Conservation (phyloP, 2,888 invertebrate genomes). For the Drosophila neutralis region DNA sequence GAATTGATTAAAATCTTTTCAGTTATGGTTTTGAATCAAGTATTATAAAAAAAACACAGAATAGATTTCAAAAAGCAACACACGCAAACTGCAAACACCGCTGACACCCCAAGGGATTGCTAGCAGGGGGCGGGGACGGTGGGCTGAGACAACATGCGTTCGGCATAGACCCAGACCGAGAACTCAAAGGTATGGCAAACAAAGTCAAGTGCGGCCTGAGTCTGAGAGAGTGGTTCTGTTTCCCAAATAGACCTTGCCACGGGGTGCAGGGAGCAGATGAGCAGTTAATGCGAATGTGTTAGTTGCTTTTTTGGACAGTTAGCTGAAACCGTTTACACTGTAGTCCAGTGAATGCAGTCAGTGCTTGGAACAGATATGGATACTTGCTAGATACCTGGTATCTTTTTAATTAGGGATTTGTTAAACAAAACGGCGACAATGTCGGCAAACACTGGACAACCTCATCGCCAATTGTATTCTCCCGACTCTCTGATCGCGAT, state of each 20-base stretch:
- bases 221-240: not conserved
- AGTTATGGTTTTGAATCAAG: constrained; percentile 39
- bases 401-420: constrained; percentile 77
- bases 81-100: constrained; percentile 28
- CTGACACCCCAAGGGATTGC: constrained; percentile 33
- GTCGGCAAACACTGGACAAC: constrained; percentile 49
- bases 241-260: constrained; percentile 7
- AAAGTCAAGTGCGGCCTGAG: constrained; percentile 65
- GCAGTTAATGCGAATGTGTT: not conserved
- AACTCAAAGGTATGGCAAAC: constrained; percentile 64
- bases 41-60: constrained; percentile 49
- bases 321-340: not conserved
- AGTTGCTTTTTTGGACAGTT: not conserved
- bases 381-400: constrained; percentile 13
- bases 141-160: constrained; percentile 7
- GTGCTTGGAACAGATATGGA: not conserved
- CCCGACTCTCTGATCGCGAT: constrained; percentile 57
- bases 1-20: constrained; percentile 32
- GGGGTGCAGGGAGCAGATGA: constrained; percentile 9
- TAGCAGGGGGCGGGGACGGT: not conserved
- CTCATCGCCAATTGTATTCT: constrained; percentile 51
- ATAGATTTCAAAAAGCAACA: constrained; percentile 40
- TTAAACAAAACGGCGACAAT: constrained; percentile 51
- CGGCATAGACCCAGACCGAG: constrained; percentile 24
- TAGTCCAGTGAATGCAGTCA: not conserved